Base-by-base conservation (phyloP, 2,113 vertebrate genomes). In the Turnix velox region DNA sequence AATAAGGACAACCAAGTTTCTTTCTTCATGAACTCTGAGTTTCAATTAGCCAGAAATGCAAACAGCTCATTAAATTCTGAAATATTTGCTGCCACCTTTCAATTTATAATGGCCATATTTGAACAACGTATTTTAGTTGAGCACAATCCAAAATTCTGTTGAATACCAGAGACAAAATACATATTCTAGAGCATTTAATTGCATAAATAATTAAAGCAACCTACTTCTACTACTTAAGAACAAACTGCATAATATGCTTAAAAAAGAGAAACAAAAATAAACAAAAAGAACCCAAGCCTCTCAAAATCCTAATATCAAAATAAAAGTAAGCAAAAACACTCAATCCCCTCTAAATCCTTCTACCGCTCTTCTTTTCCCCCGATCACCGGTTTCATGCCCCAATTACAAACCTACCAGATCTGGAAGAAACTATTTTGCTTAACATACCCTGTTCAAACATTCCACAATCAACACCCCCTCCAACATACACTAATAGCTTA, bases 201-300 rank as follows among this genome's bases (percentile, higher is more conserved):
- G 69, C 22, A 23, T 7, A 58, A 55, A 46, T 27, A 79, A 86
- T 24, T 65, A 79, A 72, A 76, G 57, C 10, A 67, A 88, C 28
- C 14, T 19, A 62, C 18, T 16, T 40, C n/a, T 95, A 94, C 87
- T 92, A 91, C 59, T 78, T 88, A 93, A 58, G 17, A 93, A 84
- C 15, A 91, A 75, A 58, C 66, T 66, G 73, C 16, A 71, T 20
- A 62, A 40, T 25, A 51, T 18, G 11, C 10, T 65, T 69, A 39
- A 52, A 52, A 35, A 31, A 5, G 8, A 45, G 33, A 35, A 48
- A 68, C 40, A 43, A 37, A 28, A 16, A 5, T 31, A 23, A 31
- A 12, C 1, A 27, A 35, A 5, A 66, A 74, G 3, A n/a, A n/a
- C n/a, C 7, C 39, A 84, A 84, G 37, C 24, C 23, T 35, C 49